Evolutionary conservation across 2,888 invertebrate species (phyloP), one percentile per base, ranked within the genome.

Genomic region (Stegana nigrithorax): DNA sequence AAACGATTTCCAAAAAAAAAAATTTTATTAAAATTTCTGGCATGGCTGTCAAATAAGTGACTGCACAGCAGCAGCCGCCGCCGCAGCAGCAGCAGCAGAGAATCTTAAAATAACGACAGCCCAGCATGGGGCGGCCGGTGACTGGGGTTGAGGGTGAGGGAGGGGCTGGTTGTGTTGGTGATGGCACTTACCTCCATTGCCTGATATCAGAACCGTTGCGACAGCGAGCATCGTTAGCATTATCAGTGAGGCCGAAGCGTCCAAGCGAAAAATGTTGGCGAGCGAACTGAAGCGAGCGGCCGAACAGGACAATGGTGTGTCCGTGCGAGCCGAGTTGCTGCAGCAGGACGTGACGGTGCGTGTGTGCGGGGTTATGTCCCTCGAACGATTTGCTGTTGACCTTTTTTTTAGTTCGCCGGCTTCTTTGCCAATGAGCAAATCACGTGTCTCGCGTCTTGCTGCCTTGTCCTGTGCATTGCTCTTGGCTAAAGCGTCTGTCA

Each of bases 201-300:
- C 81, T 67, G 84, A 80, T 75, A 84, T 73, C 67, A 82, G 70
- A 69, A 78, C 72, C 60, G 81, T 71, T 70, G 81, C 66, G 70
- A 83, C 77, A 67, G 81, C 73, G 44, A 83, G 67, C 80, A 83
- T 80, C 68, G 80, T 81, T 70, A 82, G 71, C 81, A 82, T 83
- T 70, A 73, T 78, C 70, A 76, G 67, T 36, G 72, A 36, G 29
- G 25, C 23, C 42, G 57, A 29, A 44, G 50, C 57, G 26, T 47
- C 25, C 57, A 44, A 14, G 12, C 57, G 44, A 51, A 21, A 50
- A 39, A 51, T 56, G 47, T n/a, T n/a, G n/a, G n/a, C n/a, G n/a
- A n/a, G n/a, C n/a, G n/a, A n/a, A n/a, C 56, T 19, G 29, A 19
- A 39, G 23, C 25, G n/a, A 42, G 27, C 17, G n/a, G 12, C 29